phyloP scores from a whole-genome alignment of 2,113 vertebrate species.

The Odocoileus virginianus region DNA sequence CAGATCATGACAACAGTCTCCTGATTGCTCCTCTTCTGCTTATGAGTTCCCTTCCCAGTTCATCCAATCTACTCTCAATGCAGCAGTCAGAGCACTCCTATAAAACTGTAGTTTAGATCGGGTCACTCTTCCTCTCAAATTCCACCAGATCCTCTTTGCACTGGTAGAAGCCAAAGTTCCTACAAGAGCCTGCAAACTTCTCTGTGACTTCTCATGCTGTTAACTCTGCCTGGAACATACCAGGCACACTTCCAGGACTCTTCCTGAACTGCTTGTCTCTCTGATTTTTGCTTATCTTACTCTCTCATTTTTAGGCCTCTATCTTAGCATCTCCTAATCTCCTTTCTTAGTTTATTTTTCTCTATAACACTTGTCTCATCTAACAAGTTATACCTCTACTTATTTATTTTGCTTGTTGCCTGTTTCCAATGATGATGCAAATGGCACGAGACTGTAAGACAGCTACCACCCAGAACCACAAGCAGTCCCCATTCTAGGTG shows the following conservation, averaged over 20 bases:
- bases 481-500: neutral
- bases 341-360: neutral
- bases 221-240: neutral
- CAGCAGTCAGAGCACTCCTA: neutral
- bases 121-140: neutral
- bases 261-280: neutral
- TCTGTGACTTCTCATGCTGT: neutral
- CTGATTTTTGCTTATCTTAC: neutral
- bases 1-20: neutral
- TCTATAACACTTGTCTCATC: neutral
- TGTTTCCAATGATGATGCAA: neutral
- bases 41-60: neutral
- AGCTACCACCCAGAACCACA: neutral
- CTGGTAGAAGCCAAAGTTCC: neutral
- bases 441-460: rapidly evolving
- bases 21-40: neutral
- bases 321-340: neutral
- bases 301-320: neutral
- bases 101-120: neutral
- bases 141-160: neutral
- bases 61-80: neutral
- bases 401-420: neutral
- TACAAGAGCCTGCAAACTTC: neutral
- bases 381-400: neutral
- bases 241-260: neutral